Base-by-base conservation (phyloP, 2,797 vertebrate genomes). In the Triplophysa yarkandensis region DNA sequence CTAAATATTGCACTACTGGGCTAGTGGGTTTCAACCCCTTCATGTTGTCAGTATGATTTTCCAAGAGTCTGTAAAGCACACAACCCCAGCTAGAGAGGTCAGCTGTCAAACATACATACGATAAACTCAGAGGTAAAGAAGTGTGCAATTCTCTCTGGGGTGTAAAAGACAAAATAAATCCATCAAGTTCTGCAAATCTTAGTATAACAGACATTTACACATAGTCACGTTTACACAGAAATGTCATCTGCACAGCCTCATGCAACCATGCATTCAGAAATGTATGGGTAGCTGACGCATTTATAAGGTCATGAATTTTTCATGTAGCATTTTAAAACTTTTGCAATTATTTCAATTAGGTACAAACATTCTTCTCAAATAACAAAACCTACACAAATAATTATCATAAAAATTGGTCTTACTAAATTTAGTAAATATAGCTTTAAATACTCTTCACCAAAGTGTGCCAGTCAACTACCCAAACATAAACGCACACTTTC, bases 31-130 rank as follows among this genome's bases (percentile, higher is more conserved):
- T 52, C 61, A 21, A 48, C 9, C 44, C 21, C 54, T 50, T 71
- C 71, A 65, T 74, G 50, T 57, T 74, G 71, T 70, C 67, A 71
- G 41, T 25, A 60, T 62, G 62, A 71, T 27, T 65, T 48, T 65
- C 50, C 2, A n/a, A 17, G 48, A 48, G 52, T 58, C 19, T 70
- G 23, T 44, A 52, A 60, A 67, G 61, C 36, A 32, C 57, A 66
- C 0, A 10, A 34, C 71, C 71, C n/a, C 28, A 65, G 25, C 46
- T 8, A 52, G 25, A 25, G 39, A 65, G 13, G 60, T 52, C 79
- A 71, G 70, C 55, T 71, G 50, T 77, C 67, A 70, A 70, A 57
- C 60, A 77, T 55, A 73, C 34, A 44, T 48, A 43, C 74, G 71
- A 19, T 17, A 10, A 16, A 75, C 41, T 68, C 41, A 60, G 34